These are phyloP conservation scores for Cetonia aurata DNA, from an alignment of 2,888 invertebrate species.

Conservation along the genomic window DNA sequence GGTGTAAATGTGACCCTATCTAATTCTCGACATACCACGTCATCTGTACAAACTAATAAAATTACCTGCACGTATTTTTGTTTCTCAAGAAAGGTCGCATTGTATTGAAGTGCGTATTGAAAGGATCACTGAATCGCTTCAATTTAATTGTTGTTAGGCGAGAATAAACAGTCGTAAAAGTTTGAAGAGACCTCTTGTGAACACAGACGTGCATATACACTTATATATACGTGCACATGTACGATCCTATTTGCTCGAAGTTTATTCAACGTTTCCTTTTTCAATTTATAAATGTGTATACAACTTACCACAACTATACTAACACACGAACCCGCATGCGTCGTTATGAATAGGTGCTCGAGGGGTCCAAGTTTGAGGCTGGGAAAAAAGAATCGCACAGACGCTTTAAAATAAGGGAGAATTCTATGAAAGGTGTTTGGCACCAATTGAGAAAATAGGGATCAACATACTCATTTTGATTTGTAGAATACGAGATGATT, in stretches of 20 bases:
- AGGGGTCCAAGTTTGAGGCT: conserved; percentile 20
- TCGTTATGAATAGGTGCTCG: conserved; percentile 16
- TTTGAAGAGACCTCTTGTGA: conserved; percentile 33
- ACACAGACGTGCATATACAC: conserved; percentile 16
- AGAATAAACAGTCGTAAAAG: conserved; percentile 35
- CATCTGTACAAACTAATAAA: too few relatives aligned
- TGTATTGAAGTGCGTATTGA: conserved; percentile 10
- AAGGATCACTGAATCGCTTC: conserved; percentile 7
- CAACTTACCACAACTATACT: background rate
- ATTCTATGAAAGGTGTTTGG: conserved; percentile 30
- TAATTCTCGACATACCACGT: too few relatives aligned
- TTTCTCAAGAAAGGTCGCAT: background rate
- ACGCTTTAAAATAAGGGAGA: conserved; percentile 31
- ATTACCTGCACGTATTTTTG: background rate
- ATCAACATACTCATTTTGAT: conserved; percentile 13
- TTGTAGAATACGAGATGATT: conserved; percentile 9
- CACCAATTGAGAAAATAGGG: background rate
- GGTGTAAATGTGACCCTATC: too few relatives aligned
- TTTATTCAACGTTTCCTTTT: conserved; percentile 21
- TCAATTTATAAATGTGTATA: conserved; percentile 16
- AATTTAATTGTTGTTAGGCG: conserved; percentile 22
- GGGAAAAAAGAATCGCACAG: conserved; percentile 21
- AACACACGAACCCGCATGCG: background rate
- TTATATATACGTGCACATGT: background rate
- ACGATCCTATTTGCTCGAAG: conserved; percentile 29